These are phyloP conservation scores for Prenolepis imparis DNA, from an alignment of 2,888 invertebrate species.

Conservation along the genomic window DNA sequence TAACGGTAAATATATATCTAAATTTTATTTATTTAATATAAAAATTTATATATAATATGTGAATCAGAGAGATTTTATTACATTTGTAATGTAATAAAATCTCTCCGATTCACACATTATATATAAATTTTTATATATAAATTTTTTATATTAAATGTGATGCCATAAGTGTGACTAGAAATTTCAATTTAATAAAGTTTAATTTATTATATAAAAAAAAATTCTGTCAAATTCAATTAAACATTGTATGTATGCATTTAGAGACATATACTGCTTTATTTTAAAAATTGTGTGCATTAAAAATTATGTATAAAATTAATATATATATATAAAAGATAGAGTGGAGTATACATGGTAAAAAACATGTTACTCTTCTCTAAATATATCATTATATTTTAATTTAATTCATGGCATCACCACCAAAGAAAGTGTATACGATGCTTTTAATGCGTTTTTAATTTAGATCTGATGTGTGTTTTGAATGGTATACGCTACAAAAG, in stretches of 20 bases:
- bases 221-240: background rate
- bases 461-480: background rate
- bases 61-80: background rate
- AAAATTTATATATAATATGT: background rate
- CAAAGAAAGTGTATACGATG: background rate
- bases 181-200: background rate
- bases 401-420: background rate
- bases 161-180: background rate
- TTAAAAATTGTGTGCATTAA: background rate
- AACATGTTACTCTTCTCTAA: constrained; percentile 6
- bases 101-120: too few species aligned
- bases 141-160: background rate
- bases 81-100: too few species aligned
- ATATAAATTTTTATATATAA: too few species aligned
- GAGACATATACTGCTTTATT: background rate
- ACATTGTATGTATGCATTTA: background rate
- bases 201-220: background rate
- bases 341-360: background rate
- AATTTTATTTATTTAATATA: background rate
- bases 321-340: background rate
- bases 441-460: constrained; percentile 3
- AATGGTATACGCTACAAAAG: background rate
- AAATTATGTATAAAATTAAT: background rate
- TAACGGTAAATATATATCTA: background rate
- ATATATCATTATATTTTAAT: background rate